Evolutionary conservation across 2,888 invertebrate genomes (phyloP).

Genomic region (Creontiades dilutus): DNA sequence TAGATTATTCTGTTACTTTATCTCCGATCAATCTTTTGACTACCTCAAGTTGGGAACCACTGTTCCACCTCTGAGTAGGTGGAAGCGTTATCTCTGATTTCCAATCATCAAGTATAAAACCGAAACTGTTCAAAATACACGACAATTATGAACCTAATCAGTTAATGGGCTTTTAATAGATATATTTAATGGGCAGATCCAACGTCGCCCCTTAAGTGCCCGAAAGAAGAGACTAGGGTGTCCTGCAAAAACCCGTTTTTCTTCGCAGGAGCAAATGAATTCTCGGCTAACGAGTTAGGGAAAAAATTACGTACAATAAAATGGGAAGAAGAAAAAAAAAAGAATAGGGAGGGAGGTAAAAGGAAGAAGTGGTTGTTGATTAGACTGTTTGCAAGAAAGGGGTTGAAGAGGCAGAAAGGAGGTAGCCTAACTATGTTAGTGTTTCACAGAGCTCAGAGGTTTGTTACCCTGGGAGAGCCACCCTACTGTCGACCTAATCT

Average conservation of each 20-base stretch:
- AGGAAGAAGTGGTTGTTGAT: slow-evolving; percentile 63
- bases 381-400: slow-evolving; percentile 66
- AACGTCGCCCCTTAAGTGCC: background rate
- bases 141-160: too few species aligned
- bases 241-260: slow-evolving; percentile 25
- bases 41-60: too few species aligned
- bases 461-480: slow-evolving; percentile 61
- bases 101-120: too few species aligned
- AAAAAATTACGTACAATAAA: slow-evolving; percentile 48
- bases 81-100: too few species aligned
- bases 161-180: background rate
- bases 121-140: too few species aligned
- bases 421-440: slow-evolving; percentile 64
- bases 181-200: background rate
- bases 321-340: slow-evolving; percentile 15
- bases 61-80: too few species aligned
- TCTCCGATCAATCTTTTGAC: too few species aligned
- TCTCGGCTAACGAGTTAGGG: slow-evolving; percentile 41
- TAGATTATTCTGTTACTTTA: too few species aligned
- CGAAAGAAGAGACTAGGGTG: background rate
- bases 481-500: slow-evolving; percentile 64
- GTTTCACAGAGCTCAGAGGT: slow-evolving; percentile 68
- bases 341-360: background rate
- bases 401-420: slow-evolving; percentile 32
- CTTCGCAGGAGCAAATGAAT: slow-evolving; percentile 55